Percentiles rank a stretch among this genome's conserved stretches.
Conservation (phyloP, 2,888 invertebrate species). For the Hypsopygia costalis region DNA sequence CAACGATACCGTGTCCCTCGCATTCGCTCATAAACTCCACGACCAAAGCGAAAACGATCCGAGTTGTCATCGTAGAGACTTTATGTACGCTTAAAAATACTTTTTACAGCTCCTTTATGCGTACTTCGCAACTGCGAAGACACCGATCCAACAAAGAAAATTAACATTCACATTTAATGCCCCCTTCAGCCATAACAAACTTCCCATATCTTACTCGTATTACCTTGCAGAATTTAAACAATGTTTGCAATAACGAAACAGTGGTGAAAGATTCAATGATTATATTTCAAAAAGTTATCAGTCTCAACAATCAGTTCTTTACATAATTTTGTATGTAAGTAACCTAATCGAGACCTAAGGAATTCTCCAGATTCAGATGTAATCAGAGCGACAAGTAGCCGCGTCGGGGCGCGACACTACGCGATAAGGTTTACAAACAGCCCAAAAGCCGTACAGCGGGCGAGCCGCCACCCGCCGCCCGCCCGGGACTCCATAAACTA, state of each 20-base stretch:
- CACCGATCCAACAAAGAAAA: slow-evolving; percentile 33
- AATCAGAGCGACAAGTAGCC: slow-evolving; percentile 70
- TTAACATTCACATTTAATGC: slow-evolving; percentile 15
- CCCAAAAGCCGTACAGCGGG: slow-evolving; percentile 29
- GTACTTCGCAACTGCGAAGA: slow-evolving; percentile 22
- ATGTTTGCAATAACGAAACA: background rate
- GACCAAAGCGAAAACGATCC: slow-evolving; percentile 57
- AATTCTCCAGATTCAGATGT: slow-evolving; percentile 70
- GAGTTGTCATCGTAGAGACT: slow-evolving; percentile 59
- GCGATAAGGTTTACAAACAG: slow-evolving; percentile 66
- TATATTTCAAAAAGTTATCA: slow-evolving; percentile 45
- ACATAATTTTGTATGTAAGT: slow-evolving; percentile 62
- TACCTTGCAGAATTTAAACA: background rate
- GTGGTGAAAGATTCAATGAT: slow-evolving; percentile 27
- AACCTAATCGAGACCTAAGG: slow-evolving; percentile 62
- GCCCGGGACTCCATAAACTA: slow-evolving; percentile 61
- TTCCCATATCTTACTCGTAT: background rate
- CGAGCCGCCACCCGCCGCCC: slow-evolving; percentile 14
- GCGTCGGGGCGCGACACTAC: slow-evolving; percentile 50
- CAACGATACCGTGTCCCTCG: slow-evolving; percentile 19
- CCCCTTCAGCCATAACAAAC: background rate
- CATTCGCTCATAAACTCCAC: slow-evolving; percentile 49
- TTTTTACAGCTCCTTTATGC: slow-evolving; percentile 42
- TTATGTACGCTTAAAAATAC: slow-evolving; percentile 50
- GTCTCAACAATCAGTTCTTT: slow-evolving; percentile 52